Evolutionary conservation across 2,113 vertebrate genomes (phyloP), one percentile per base, ranked within the genome.

Genomic region (Chunga burmeisteri): DNA sequence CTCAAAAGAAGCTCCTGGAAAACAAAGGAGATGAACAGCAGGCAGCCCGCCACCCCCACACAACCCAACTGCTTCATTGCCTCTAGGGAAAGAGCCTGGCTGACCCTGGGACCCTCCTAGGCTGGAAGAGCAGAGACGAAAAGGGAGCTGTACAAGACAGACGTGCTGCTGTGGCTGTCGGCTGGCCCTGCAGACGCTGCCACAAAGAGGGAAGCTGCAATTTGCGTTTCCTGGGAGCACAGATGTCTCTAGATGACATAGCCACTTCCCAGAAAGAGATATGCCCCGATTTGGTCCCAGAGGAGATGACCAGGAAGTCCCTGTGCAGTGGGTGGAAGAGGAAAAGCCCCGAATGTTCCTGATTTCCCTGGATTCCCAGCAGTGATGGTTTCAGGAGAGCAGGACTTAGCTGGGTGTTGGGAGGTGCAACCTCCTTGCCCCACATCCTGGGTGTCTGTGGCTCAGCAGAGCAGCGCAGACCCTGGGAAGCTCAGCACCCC

Each of bases 21-120:
- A 88, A 96, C 92, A 96, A 94, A 96, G 62, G 70, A 44, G 50
- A 46, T 7, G 93, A 93, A 72, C 95, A 96, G 95, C 93, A 92
- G 87, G 95, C 85, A 74, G 46, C 88, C 55, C 22, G 0, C 44
- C 78, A 40, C 88, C 70, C 89, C 94, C 72, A 12, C 21, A 3
- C 11, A 38, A 50, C 29, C 3, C 94, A 71, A 88, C 30, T 58
- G 86, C 88, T 73, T 52, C 6, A 74, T 30, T 71, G 82, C 83
- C 86, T 44, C 11, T 2, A 25, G 95, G 92, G 79, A 88, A 85
- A 53, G 90, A 70, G 65, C 47, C 65, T 34, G 11, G 4, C 55
- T 95, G 91, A 95, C 86, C 93, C 89, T 22, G 73, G 74, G 92
- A 88, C 49, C 74, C 81, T 75, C 27, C 36, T 2, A 3, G 61